phyloP scores from a whole-genome alignment of 30 jellyfish, hydroid and myxozoan species.

The Cassiopea andromeda region DNA sequence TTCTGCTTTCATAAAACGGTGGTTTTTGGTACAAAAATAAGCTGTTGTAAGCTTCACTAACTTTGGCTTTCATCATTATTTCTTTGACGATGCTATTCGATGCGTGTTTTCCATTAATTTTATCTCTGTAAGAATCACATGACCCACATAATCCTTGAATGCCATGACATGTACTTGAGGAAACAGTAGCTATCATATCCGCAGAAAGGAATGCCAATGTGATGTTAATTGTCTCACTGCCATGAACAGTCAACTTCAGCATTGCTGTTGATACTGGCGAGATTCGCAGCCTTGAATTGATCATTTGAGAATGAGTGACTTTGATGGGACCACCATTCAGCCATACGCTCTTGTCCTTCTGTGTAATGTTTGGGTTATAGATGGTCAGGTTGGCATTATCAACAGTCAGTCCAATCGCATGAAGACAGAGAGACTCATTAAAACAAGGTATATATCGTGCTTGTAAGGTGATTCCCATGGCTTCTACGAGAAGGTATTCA shows the following conservation, averaged over 20 bases:
- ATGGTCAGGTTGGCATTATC: slow-evolving; percentile 37
- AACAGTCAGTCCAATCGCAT: slow-evolving; percentile 41
- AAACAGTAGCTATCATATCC: slow-evolving; percentile 35
- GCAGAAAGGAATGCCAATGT: slow-evolving; percentile 24
- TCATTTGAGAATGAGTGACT: not conserved
- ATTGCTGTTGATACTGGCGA: slow-evolving; percentile 28
- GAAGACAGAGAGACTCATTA: slow-evolving; percentile 43
- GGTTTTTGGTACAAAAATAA: slow-evolving; percentile 15
- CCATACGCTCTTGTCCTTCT: slow-evolving; percentile 21
- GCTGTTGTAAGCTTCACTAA: slow-evolving; percentile 1
- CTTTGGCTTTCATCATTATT: slow-evolving; percentile 6
- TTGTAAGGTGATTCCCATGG: slow-evolving; percentile 27
- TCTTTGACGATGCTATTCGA: not conserved
- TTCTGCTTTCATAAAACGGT: slow-evolving; percentile 48
- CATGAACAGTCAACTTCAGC: not conserved
- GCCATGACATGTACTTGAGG: slow-evolving; percentile 17
- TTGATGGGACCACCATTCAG: slow-evolving; percentile 11
- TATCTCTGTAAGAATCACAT: slow-evolving; percentile 15
- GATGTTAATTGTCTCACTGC: slow-evolving; percentile 11
- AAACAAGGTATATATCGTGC: slow-evolving; percentile 48
- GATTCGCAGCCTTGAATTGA: slow-evolving; percentile 9
- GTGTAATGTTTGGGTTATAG: slow-evolving; percentile 56
- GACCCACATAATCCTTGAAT: slow-evolving; percentile 54
- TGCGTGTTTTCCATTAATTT: not conserved
- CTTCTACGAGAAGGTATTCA: slow-evolving; percentile 28